Percentiles rank a stretch among this genome's conserved stretches.
These are phyloP conservation scores for Drosophila kikkawai DNA, from an alignment of 1,140 invertebrate species.

Conservation along the genomic window DNA sequence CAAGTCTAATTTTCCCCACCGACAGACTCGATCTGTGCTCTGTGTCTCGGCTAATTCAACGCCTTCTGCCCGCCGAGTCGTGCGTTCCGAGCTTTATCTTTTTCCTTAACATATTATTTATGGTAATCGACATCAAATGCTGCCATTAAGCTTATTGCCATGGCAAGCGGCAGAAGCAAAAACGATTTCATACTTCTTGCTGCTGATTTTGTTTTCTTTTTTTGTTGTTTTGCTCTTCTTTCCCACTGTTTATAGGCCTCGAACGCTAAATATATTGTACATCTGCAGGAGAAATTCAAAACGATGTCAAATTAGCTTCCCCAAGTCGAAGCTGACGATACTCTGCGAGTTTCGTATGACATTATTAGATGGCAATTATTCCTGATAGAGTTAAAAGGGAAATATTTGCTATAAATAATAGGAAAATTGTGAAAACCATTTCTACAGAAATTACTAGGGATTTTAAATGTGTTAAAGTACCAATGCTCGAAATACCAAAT, in stretches of 20 bases:
- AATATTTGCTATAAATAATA: no score
- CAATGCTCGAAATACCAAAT: neutral
- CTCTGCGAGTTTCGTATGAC: neutral
- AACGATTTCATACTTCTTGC: slow-evolving; percentile 50
- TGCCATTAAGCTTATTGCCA: slow-evolving; percentile 76
- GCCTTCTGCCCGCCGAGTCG: slow-evolving; percentile 53
- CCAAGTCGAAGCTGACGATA: neutral
- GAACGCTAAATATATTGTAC: slow-evolving; percentile 35
- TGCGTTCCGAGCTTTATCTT: slow-evolving; percentile 43
- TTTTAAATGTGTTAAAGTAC: no score
- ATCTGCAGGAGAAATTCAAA: slow-evolving; percentile 27
- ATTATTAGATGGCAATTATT: neutral
- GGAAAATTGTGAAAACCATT: no score
- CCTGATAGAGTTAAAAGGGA: neutral
- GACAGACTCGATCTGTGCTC: slow-evolving; percentile 4
- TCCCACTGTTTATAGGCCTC: slow-evolving; percentile 40
- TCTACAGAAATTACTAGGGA: no score
- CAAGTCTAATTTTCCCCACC: slow-evolving; percentile 6
- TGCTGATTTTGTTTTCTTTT: slow-evolving; percentile 17
- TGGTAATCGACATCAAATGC: slow-evolving; percentile 82
- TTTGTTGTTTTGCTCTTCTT: slow-evolving; percentile 16
- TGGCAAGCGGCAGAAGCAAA: slow-evolving; percentile 61
- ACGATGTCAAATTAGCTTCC: neutral
- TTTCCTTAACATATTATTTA: slow-evolving; percentile 60
- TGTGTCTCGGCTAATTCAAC: slow-evolving; percentile 53